phyloP scores from a whole-genome alignment of 2,888 invertebrate species.

The Trichogramma evanescens region DNA sequence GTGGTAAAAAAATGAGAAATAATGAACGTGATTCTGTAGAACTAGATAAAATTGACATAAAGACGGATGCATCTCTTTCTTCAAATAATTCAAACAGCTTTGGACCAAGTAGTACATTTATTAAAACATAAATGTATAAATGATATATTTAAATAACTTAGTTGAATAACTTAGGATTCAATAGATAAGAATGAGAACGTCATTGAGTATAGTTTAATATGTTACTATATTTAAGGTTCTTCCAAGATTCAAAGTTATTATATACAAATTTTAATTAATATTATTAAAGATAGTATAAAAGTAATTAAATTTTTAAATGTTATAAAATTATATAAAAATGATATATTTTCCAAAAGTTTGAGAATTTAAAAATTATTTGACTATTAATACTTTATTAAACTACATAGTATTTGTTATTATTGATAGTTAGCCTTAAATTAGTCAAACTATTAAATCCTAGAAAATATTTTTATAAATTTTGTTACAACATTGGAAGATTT shows the following conservation, averaged over 20 bases:
- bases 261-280: background rate
- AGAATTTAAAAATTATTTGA: background rate
- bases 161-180: background rate
- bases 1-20: constrained; percentile 52
- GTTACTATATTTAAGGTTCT: background rate
- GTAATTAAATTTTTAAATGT: background rate
- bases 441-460: too few species aligned
- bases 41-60: background rate
- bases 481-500: too few species aligned
- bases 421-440: too few species aligned
- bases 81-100: too few species aligned
- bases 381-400: too few species aligned
- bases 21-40: background rate
- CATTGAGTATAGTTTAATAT: background rate
- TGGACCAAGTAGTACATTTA: too few species aligned
- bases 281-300: background rate
- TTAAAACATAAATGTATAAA: background rate
- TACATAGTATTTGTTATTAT: too few species aligned
- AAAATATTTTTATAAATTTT: too few species aligned
- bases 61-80: background rate
- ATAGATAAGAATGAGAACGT: background rate
- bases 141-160: background rate
- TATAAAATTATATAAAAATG: background rate
- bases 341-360: background rate
- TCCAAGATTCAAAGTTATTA: background rate